Evolutionary conservation across 2,113 vertebrate species (phyloP), one percentile per base, ranked within the genome.

Genomic region (Daphoenositta chrysoptera): DNA sequence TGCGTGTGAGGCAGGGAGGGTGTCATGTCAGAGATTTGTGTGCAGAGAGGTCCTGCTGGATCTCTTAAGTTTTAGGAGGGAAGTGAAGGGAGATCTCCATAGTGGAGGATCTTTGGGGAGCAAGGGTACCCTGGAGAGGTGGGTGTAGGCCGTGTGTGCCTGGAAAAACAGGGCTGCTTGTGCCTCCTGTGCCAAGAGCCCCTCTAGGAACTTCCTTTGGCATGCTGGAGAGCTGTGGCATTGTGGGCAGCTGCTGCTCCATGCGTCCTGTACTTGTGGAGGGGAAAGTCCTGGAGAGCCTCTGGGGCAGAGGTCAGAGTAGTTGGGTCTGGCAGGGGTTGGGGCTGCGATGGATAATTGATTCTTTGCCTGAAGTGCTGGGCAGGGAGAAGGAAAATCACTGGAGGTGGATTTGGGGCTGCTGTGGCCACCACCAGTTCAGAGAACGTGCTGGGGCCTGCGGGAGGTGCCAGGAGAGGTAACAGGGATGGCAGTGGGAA

Each of bases 1-100:
- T 33, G 0, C 0, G 0, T 23, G 28, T 51, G 31, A 44, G 24
- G 14, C 40, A 56, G 35, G 44, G 57, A 39, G 18, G 13, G 14
- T 26, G 44, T 72, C 42, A 6, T 2, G 0, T 15, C 57, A 58
- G 63, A 15, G 30, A 51, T 69, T 27, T 12, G 27, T 53, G 21
- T 65, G 51, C 45, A 70, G 47, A 48, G 66, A 7, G 37, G n/a
- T 92, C 76, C 63, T 80, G 17, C 35, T 61, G 56, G 13, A 13
- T 53, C 63, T 57, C 30, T 40, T 40, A 39, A 14, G 30, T 27
- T 7, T 0, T 11, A 10, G 4, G 7, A 6, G 9, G 28, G 23
- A 37, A 18, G 5, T 35, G 8, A 11, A 7, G 1, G 5, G 7
- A 23, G 2, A 4, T 23, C 11, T 40, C 28, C 7, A 2, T 9